Evolutionary conservation across 2,797 vertebrate genomes (phyloP), one percentile per base, ranked within the genome.

Genomic region (Aeoliscus strigatus): DNA sequence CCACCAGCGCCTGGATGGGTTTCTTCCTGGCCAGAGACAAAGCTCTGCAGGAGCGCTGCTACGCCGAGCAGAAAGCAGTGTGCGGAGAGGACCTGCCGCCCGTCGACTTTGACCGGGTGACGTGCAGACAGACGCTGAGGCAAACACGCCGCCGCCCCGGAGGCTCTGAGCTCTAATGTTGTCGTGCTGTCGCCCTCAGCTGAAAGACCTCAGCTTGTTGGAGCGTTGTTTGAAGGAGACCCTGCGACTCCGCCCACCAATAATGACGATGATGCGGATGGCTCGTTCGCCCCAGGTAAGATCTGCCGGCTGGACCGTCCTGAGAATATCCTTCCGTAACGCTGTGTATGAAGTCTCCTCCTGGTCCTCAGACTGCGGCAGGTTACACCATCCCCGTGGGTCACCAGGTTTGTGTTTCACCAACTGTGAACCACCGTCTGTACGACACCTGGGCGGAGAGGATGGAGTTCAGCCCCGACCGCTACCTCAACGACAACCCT

Each of bases 251-350:
- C 88, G 94, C 24, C 95, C 96, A 2, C 96, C 96, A 5, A 93
- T 99, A 69, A 98, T 99, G 96, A 98, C 95, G 30, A 97, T 99
- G 88, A 99, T 99, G 94, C 93, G 96, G 70, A 89, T 99, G 93
- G 93, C 90, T 40, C 90, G 54, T 75, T 91, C 93, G 12, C 90
- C 90, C 37, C 95, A 94, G 83, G 96, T 94, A 41, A 51, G 10
- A 14, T n/a, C n/a, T n/a, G n/a, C 24, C 45, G 6, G 28, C 7
- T 39, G 4, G 3, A 18, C 6, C n/a, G 2, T 10, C 5, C 9
- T 12, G 18, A 2, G 9, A 3, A 4, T n/a, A n/a, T n/a, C n/a
- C n/a, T n/a, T n/a, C n/a, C n/a, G n/a, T n/a, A n/a, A n/a, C n/a
- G n/a, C 4, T 27, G 11, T 30, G 9, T 5, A 6, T 7, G 21